A percentile compares a stretch with the other conserved stretches of the same genome.
Conservation (phyloP, 2,797 vertebrate species). For the Psittacula derbiana region DNA sequence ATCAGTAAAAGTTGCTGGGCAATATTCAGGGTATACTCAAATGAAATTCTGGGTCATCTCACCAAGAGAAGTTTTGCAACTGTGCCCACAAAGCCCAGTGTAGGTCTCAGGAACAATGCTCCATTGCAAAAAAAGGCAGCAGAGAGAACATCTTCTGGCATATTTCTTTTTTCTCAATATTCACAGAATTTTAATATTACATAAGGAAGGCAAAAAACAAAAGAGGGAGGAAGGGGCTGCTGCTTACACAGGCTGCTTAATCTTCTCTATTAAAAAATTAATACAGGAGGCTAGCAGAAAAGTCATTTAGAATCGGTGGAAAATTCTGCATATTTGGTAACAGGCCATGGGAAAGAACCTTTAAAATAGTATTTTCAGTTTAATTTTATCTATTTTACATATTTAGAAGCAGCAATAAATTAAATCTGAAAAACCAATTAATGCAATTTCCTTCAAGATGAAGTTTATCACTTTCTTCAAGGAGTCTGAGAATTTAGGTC, state of each 20-base stretch:
- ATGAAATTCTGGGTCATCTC: background rate
- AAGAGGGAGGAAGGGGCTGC: conserved; percentile 14
- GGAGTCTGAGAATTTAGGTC: background rate
- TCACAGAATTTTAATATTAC: conserved; percentile 14
- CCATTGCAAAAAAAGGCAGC: conserved; percentile 21
- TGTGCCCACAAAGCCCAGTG: background rate
- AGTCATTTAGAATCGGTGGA: background rate
- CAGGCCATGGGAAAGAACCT: background rate
- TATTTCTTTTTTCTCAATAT: background rate
- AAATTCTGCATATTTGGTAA: background rate
- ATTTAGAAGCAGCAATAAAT: background rate
- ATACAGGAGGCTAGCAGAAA: background rate
- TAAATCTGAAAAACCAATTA: background rate
- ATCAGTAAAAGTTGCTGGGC: background rate
- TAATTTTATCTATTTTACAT: background rate
- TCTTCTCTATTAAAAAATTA: background rate
- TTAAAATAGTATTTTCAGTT: background rate
- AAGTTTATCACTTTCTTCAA: background rate
- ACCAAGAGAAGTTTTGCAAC: conserved; percentile 9
- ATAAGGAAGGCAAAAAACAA: conserved; percentile 39
- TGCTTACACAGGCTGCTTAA: conserved; percentile 5
- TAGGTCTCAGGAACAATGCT: conserved; percentile 1
- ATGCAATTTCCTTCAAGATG: background rate
- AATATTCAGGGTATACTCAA: background rate
- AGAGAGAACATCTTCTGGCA: conserved; percentile 6